phyloP scores from a whole-genome alignment of 1,140 invertebrate species.

The Chelonus insularis region DNA sequence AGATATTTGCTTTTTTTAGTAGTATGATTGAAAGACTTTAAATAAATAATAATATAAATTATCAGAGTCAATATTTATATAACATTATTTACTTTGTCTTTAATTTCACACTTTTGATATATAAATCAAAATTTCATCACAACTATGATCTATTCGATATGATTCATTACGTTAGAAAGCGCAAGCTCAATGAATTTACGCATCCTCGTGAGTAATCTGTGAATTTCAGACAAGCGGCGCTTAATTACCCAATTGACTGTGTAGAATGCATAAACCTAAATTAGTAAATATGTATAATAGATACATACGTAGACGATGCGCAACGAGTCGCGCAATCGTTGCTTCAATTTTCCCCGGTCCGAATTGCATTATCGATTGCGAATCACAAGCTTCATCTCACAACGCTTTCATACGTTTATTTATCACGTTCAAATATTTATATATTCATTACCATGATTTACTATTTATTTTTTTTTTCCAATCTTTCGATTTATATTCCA shows the following conservation, averaged over 20 bases:
- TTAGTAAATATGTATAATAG: not conserved
- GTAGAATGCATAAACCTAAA: not conserved
- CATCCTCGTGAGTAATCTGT: slow-evolving; percentile 9
- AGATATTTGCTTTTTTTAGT: too few species aligned
- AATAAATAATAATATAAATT: too few species aligned
- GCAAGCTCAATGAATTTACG: not conserved
- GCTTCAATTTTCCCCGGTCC: slow-evolving; percentile 20
- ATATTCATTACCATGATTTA: too few species aligned
- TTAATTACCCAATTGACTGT: slow-evolving; percentile 21
- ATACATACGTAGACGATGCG: not conserved
- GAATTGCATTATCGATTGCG: slow-evolving; percentile 30
- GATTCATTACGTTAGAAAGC: not conserved
- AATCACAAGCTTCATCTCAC: slow-evolving; percentile 13
- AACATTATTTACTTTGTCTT: too few species aligned
- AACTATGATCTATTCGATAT: not conserved
- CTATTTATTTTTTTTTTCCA: not conserved
- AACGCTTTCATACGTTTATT: not conserved
- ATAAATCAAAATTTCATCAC: too few species aligned
- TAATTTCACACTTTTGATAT: too few species aligned
- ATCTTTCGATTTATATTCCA: too few species aligned
- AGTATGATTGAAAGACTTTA: too few species aligned
- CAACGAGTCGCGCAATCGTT: slow-evolving; percentile 28
- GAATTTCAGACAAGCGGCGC: not conserved
- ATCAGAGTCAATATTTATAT: too few species aligned
- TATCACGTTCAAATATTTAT: too few species aligned